These are phyloP conservation scores for Cenopis cana DNA, from an alignment of 2,888 invertebrate species.

Conservation along the genomic window DNA sequence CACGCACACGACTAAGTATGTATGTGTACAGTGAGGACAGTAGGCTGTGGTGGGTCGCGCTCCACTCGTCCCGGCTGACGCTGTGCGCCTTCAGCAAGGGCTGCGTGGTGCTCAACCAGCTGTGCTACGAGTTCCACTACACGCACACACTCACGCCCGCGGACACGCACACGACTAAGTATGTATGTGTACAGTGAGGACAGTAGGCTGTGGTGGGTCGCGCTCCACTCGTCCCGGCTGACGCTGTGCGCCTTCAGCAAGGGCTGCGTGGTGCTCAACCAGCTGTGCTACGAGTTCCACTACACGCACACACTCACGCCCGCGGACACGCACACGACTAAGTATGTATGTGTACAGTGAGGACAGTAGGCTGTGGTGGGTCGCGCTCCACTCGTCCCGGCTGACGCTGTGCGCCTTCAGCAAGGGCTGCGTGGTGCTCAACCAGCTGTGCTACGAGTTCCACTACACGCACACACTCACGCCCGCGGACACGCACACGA, in stretches of 20 bases:
- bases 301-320: conserved; percentile 82
- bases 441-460: conserved; percentile 95
- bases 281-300: conserved; percentile 94
- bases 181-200: conserved; percentile 56
- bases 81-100: conserved; percentile 97
- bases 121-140: conserved; percentile 93
- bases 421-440: conserved; percentile 96
- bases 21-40: conserved; percentile 56
- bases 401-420: conserved; percentile 93
- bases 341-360: conserved; percentile 58
- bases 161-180: conserved; percentile 86
- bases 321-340: conserved; percentile 86
- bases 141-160: conserved; percentile 79
- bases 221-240: conserved; percentile 85
- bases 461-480: conserved; percentile 84
- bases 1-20: conserved; percentile 83
- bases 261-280: conserved; percentile 96
- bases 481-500: conserved; percentile 86
- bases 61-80: conserved; percentile 86
- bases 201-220: conserved; percentile 84
- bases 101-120: conserved; percentile 96
- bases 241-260: conserved; percentile 95
- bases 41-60: conserved; percentile 85
- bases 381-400: conserved; percentile 84
- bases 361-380: conserved; percentile 83